Base-by-base conservation (phyloP, 2,113 vertebrate species). In the Pelecanus crispus region DNA sequence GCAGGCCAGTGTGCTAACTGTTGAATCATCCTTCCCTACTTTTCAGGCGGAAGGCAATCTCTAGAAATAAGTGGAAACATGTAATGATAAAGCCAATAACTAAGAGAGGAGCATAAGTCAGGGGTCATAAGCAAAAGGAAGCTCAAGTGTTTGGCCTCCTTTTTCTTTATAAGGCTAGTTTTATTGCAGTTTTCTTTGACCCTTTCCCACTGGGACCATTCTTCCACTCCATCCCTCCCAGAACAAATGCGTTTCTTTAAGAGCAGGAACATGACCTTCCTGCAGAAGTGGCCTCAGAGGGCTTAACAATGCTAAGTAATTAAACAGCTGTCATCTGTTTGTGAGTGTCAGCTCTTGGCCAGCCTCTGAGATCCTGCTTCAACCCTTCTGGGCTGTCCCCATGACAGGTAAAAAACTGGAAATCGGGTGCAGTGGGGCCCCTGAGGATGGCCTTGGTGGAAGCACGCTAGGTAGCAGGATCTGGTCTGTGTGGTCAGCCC, bases 211-310 rank as follows among this genome's bases (percentile, higher is more conserved):
- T 55, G 58, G 26, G 49, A 92, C 12, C 44, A 32, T 80, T 94
- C 58, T 81, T 78, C 45, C 8, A 10, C 19, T 86, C 29, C 31
- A 56, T 92, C 34, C 32, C 44, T 74, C 29, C 45, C 70, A 38
- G 68, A 95, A 79, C 31, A 95, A 92, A 95, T 32, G 7, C 0
- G 0, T 62, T 87, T 79, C 25, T 94, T 86, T 72, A 52, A 75
- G 47, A 84, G 44, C 89, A 87, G 92, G 94, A 95, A 81, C 58
- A 49, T 77, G 58, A 70, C 87, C 84, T 97, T 94, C 86, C 87
- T 95, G 94, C 58, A 80, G 50, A 85, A 94, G 63, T 61, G 58
- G 36, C 85, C 73, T 87, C 40, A 58, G 75, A 89, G 53, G 58
- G 20, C 24, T 82, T 79, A 92, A 91, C 77, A 81, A 36, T 81